Conservation (phyloP, 1,140 invertebrate genomes). For the Heliothis virescens region DNA sequence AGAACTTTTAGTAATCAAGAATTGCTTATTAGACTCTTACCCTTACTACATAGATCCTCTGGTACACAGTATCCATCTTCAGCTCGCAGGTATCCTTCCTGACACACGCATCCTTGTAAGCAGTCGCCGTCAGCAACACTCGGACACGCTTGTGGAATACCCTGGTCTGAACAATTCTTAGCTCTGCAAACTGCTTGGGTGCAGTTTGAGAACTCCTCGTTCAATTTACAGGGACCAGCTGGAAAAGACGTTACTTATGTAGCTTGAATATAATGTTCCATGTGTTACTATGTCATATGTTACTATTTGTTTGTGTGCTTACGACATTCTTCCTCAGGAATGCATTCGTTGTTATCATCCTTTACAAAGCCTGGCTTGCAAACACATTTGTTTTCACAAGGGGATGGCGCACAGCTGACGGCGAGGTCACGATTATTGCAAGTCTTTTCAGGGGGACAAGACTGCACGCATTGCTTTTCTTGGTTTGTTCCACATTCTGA, state of each 20-base stretch:
- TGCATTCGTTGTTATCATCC: conserved; percentile 34
- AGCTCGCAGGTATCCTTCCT: not conserved
- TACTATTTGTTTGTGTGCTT: too few species aligned
- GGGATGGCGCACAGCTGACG: too few species aligned
- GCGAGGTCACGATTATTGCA: too few species aligned
- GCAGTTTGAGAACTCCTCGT: not conserved
- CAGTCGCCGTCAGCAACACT: not conserved
- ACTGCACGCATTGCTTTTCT: too few species aligned
- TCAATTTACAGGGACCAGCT: not conserved
- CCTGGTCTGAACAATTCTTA: not conserved
- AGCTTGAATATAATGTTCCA: too few species aligned
- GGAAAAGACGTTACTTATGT: not conserved
- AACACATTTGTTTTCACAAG: conserved; percentile 37
- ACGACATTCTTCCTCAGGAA: conserved; percentile 28
- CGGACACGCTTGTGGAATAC: not conserved
- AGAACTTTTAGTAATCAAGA: too few species aligned
- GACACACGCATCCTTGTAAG: conserved; percentile 14
- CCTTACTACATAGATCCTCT: not conserved
- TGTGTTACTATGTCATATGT: too few species aligned
- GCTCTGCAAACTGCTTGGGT: conserved; percentile 2
- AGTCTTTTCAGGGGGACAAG: too few species aligned
- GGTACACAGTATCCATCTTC: conserved; percentile 22
- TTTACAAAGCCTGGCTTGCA: conserved; percentile 34
- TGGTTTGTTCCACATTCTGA: too few species aligned
- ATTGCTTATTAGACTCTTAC: not conserved